Evolutionary conservation across 2,888 invertebrate genomes (phyloP), one percentile per base, ranked within the genome.

Genomic region (Caenorhabditis macrosperma): DNA sequence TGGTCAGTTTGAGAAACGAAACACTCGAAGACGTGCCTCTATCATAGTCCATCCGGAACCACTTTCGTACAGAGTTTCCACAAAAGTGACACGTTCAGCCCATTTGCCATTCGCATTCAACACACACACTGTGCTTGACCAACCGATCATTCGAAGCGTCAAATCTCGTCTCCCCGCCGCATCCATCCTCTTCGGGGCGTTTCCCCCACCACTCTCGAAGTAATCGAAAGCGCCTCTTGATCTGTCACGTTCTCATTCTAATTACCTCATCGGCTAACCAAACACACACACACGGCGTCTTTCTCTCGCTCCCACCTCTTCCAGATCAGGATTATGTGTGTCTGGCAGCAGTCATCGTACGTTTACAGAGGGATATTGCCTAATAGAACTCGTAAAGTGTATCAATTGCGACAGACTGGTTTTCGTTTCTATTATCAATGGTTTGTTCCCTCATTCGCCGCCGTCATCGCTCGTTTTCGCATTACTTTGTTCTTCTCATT

Each of bases 381-480:
- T 74, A 64, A 64, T 74, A 74, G 74, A 74, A 74, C 74, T 74
- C 64, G 74, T 74, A 74, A 74, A 74, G 64, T 74, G 74, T 74
- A 74, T 74, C 74, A 74, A 74, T 64, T 64, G 57, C 74, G 26
- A 52, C 54, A 57, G 64, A 74, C 74, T 74, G 59, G 74, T 74
- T 74, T 57, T 33, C 28, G 33, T 55, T 61, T 59, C 59, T 74
- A 66, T 74, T 74, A 74, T 74, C 74, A 74, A 64, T 74, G 57
- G 64, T 64, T 63, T 63, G 46, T 59, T 67, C 17, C 63, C 48
- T 46, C 20, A 24, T 60, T 60, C 6, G 60, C 46, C 38, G 26
- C 6, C 50, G n/a, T 35, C 52, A 44, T 35, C 35, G 41, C 24
- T 55, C 54, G 15, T 24, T 63, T 63, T 72, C 55, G 55, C 60